These are phyloP conservation scores for Himalopsyche japonica DNA, from an alignment of 2,888 invertebrate species.

Conservation along the genomic window DNA sequence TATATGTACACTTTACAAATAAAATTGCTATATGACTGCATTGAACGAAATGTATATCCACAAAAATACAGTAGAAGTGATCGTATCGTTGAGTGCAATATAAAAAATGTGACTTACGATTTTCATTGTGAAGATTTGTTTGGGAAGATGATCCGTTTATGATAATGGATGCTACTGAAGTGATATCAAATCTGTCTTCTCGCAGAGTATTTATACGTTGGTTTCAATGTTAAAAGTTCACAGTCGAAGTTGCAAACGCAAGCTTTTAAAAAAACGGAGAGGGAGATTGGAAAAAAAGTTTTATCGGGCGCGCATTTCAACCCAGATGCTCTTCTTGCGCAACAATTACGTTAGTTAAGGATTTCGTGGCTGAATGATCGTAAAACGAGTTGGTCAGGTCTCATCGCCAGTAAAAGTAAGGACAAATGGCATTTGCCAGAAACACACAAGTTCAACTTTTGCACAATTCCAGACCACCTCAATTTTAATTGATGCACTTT, in stretches of 20 bases:
- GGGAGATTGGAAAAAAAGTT: neutral
- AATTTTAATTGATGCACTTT: neutral
- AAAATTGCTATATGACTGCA: too few relatives aligned
- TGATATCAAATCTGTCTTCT: neutral
- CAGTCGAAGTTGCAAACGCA: neutral
- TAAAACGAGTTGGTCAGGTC: neutral
- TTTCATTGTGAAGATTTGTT: neutral
- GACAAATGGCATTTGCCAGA: neutral
- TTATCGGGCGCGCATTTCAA: neutral
- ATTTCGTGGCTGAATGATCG: neutral
- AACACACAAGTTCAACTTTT: neutral
- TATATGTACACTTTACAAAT: too few relatives aligned
- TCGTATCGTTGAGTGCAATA: too few relatives aligned
- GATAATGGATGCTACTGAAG: neutral
- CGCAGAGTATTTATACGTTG: neutral
- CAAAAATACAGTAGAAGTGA: too few relatives aligned
- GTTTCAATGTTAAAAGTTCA: neutral
- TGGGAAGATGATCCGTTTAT: neutral
- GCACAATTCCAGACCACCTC: neutral
- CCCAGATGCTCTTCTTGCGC: neutral
- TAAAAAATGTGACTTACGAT: neutral
- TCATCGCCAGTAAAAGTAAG: conserved; percentile 1
- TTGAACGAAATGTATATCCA: too few relatives aligned
- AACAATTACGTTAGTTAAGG: neutral
- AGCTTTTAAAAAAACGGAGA: neutral